Evolutionary conservation across 2,888 invertebrate genomes (phyloP).

Genomic region (Andrena trimmerana): DNA sequence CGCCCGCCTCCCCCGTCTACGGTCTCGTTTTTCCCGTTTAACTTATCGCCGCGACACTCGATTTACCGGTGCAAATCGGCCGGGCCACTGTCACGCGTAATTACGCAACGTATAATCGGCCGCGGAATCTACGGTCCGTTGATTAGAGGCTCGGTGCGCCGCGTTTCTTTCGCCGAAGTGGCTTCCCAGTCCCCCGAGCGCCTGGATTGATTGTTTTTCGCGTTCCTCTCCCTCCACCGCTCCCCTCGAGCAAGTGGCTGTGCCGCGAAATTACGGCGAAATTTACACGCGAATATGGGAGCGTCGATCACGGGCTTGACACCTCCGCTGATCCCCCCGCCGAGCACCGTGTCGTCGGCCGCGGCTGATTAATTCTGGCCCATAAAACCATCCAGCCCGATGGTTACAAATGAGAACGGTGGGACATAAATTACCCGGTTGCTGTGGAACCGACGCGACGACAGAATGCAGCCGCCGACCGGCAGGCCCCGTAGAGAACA

Average conservation of each 20-base stretch:
- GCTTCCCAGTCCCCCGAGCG: slow-evolving; percentile 15
- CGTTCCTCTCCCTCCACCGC: slow-evolving; percentile 4
- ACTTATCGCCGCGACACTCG: slow-evolving; percentile 67
- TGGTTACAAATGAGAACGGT: not conserved
- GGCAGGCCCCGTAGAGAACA: not conserved
- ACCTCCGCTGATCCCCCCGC: not conserved
- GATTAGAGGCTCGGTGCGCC: slow-evolving; percentile 67
- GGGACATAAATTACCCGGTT: slow-evolving; percentile 40
- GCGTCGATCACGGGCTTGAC: slow-evolving; percentile 16
- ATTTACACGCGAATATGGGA: slow-evolving; percentile 25
- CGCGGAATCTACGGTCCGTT: slow-evolving; percentile 66
- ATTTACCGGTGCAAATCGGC: slow-evolving; percentile 69
- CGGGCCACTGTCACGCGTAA: slow-evolving; percentile 77
- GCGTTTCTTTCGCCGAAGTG: slow-evolving; percentile 37
- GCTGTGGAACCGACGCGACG: not conserved
- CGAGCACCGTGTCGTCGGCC: too few species aligned
- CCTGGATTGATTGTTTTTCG: slow-evolving; percentile 62
- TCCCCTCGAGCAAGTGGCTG: not conserved
- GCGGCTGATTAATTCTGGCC: slow-evolving; percentile 40
- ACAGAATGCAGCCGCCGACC: not conserved
- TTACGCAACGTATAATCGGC: slow-evolving; percentile 77
- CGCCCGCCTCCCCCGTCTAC: slow-evolving; percentile 47
- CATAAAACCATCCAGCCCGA: not conserved
- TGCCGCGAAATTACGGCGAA: slow-evolving; percentile 38
- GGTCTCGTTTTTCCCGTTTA: slow-evolving; percentile 50